Conservation (phyloP, 2,113 vertebrate genomes). For the Cololabis saira region DNA sequence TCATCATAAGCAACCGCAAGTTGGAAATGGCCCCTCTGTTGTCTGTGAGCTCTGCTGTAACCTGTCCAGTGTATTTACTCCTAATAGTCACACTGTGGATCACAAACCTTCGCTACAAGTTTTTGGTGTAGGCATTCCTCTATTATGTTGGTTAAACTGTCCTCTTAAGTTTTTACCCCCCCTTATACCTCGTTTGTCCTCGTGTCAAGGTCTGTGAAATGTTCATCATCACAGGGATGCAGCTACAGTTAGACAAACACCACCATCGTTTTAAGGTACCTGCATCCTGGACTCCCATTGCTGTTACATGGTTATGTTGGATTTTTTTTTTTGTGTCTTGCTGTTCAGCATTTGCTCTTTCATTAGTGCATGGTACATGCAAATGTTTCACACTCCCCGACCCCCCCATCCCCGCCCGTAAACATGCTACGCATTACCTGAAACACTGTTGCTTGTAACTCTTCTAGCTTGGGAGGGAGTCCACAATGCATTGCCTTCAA, state of each 20-base stretch:
- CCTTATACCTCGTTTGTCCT: slow-evolving; percentile 62
- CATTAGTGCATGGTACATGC: slow-evolving; percentile 71
- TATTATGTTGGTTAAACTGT: slow-evolving; percentile 65
- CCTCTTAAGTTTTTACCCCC: slow-evolving; percentile 35
- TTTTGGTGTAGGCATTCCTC: slow-evolving; percentile 81
- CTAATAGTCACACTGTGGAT: slow-evolving; percentile 61
- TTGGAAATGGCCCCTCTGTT: slow-evolving; percentile 32
- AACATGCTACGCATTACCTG: slow-evolving; percentile 60
- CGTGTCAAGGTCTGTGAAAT: slow-evolving; percentile 75
- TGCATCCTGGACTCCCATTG: slow-evolving; percentile 64
- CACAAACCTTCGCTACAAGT: slow-evolving; percentile 73
- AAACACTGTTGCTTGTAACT: slow-evolving; percentile 70
- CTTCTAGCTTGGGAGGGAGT: slow-evolving; percentile 63
- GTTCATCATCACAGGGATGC: slow-evolving; percentile 57
- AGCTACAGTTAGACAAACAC: slow-evolving; percentile 67
- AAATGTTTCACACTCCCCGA: slow-evolving; percentile 55
- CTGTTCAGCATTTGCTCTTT: slow-evolving; percentile 60
- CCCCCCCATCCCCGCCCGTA: slow-evolving; percentile 30
- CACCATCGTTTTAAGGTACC: slow-evolving; percentile 57
- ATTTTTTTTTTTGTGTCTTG: slow-evolving; percentile 60
- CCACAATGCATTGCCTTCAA: slow-evolving; percentile 78
- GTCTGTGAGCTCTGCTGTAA: slow-evolving; percentile 39
- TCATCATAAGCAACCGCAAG: slow-evolving; percentile 40
- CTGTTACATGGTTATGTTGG: slow-evolving; percentile 63
- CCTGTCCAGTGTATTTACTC: slow-evolving; percentile 74